Conservation (phyloP, 92 coral and sea anemone genomes). For the Anthopleura xanthogrammica region DNA sequence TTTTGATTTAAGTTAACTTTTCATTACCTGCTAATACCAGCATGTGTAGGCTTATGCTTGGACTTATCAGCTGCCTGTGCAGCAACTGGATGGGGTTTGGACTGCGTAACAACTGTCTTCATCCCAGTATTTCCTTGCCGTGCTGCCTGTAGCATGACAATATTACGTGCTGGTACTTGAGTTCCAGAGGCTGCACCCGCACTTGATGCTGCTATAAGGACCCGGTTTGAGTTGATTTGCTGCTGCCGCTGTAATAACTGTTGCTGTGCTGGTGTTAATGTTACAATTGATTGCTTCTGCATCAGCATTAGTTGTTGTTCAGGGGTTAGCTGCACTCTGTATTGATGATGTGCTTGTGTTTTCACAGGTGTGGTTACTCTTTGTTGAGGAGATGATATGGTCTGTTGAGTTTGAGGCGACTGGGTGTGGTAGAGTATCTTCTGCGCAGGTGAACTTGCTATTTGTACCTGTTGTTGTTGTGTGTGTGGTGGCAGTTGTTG, state of each 20-base stretch:
- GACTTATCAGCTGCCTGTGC: slow-evolving; percentile 76
- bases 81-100: slow-evolving; percentile 39
- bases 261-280: slow-evolving; percentile 81
- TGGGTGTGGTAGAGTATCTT: slow-evolving; percentile 20
- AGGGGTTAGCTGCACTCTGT: slow-evolving; percentile 35
- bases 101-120: slow-evolving; percentile 36
- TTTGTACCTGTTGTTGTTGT: neutral
- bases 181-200: slow-evolving; percentile 56
- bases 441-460: slow-evolving; percentile 3
- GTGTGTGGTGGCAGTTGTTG: slow-evolving; percentile 35
- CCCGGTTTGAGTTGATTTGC: slow-evolving; percentile 62
- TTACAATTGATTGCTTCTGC: slow-evolving; percentile 53
- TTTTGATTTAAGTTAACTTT: neutral
- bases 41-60: slow-evolving; percentile 76
- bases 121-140: slow-evolving; percentile 41
- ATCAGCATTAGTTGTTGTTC: slow-evolving; percentile 46
- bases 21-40: slow-evolving; percentile 83
- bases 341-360: slow-evolving; percentile 40
- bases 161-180: slow-evolving; percentile 45
- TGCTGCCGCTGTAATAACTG: slow-evolving; percentile 75
- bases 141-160: slow-evolving; percentile 69
- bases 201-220: slow-evolving; percentile 57
- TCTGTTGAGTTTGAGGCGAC: slow-evolving; percentile 17
- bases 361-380: slow-evolving; percentile 25
- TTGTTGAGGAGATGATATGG: slow-evolving; percentile 43